A percentile compares a stretch with the other conserved stretches of the same genome.
Conservation (phyloP, 1,140 invertebrate genomes). For the Lordiphosa collinella region DNA sequence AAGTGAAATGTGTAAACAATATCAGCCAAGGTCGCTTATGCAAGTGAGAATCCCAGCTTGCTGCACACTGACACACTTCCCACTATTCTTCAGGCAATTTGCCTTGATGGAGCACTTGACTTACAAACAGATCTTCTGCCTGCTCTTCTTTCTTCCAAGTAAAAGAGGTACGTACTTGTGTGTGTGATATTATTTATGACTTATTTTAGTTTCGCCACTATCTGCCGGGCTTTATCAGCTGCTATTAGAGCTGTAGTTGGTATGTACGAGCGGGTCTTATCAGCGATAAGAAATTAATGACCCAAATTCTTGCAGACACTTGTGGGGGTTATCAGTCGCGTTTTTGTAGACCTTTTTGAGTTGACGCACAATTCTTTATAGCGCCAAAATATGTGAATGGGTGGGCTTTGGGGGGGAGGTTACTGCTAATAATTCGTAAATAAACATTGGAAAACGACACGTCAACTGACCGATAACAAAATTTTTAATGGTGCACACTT, state of each 20-base stretch:
- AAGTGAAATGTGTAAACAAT: slow-evolving; percentile 48
- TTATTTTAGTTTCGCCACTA: slow-evolving; percentile 41
- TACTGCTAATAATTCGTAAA: too few species aligned
- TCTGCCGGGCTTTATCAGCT: slow-evolving; percentile 31
- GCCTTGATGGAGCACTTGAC: background rate
- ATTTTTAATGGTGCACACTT: too few species aligned
- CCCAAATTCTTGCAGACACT: slow-evolving; percentile 25
- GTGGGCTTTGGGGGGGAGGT: too few species aligned
- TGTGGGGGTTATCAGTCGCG: background rate
- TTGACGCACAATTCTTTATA: too few species aligned
- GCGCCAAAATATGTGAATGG: too few species aligned
- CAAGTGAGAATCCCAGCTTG: background rate
- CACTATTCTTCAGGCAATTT: background rate
- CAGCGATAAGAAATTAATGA: slow-evolving; percentile 23
- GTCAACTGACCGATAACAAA: too few species aligned
- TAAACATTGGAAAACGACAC: too few species aligned
- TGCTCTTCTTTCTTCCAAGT: too few species aligned
- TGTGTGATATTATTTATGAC: background rate
- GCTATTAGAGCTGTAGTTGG: slow-evolving; percentile 5
- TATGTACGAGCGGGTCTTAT: background rate
- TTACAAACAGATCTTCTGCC: too few species aligned
- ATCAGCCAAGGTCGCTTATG: slow-evolving; percentile 18
- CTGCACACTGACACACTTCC: too few species aligned
- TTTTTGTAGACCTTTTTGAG: too few species aligned
- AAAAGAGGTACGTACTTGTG: too few species aligned